A percentile compares a stretch with the other conserved stretches of the same genome.
These are phyloP conservation scores for Thyatira batis DNA, from an alignment of 2,888 invertebrate species.

Conservation along the genomic window DNA sequence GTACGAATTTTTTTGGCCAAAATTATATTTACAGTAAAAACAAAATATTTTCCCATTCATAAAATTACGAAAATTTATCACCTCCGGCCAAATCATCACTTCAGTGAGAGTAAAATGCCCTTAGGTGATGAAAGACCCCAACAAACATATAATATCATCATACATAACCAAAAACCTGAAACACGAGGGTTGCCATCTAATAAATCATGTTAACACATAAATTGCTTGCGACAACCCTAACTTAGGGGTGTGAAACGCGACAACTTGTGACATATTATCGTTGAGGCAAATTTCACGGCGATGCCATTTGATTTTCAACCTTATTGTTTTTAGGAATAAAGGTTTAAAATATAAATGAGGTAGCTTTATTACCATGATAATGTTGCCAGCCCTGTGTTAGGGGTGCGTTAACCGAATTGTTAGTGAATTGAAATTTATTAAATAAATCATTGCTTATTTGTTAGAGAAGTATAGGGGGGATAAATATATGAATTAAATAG, in stretches of 20 bases:
- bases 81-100: no score
- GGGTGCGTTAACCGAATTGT: constrained; percentile 66
- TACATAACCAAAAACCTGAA: constrained; percentile 32
- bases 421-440: constrained; percentile 77
- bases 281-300: constrained; percentile 20
- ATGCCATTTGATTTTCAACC: constrained; percentile 19
- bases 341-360: constrained; percentile 33
- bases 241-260: constrained; percentile 56
- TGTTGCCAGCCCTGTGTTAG: constrained; percentile 53
- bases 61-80: no score
- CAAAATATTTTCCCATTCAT: no score
- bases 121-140: neutral
- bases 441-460: constrained; percentile 73
- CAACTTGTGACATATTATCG: constrained; percentile 62
- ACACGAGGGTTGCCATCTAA: constrained; percentile 52
- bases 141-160: constrained; percentile 22
- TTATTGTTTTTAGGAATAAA: constrained; percentile 13
- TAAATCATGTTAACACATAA: constrained; percentile 81
- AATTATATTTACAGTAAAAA: no score
- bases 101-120: no score
- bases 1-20: no score
- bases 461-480: constrained; percentile 5
- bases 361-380: constrained; percentile 68
- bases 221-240: constrained; percentile 66
- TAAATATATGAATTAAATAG: neutral